A percentile compares a stretch with the other conserved stretches of the same genome.
Evolutionary conservation across 2,113 vertebrate species (phyloP).

Genomic region (Tragulus kanchil): DNA sequence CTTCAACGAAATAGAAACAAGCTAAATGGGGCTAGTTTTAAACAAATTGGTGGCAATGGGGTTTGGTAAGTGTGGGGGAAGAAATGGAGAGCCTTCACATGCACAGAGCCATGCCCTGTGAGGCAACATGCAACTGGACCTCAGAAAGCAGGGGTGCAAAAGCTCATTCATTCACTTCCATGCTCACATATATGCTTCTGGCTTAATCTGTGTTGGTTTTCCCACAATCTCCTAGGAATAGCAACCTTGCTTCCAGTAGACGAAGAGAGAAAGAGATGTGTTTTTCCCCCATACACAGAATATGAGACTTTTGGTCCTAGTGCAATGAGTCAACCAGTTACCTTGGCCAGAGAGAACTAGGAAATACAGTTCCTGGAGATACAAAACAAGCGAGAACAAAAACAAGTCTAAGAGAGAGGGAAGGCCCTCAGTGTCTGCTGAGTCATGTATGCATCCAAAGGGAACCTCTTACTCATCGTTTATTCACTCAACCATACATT

Average conservation of each 20-base stretch:
- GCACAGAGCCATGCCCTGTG: not conserved
- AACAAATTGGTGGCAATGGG: not conserved
- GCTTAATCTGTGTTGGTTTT: not conserved
- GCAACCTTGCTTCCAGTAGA: not conserved
- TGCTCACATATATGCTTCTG: rapidly evolving
- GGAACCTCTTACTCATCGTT: not conserved
- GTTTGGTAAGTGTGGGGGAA: not conserved
- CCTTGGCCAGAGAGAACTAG: not conserved
- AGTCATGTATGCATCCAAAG: rapidly evolving
- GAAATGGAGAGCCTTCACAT: rapidly evolving
- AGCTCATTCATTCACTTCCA: not conserved
- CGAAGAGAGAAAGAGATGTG: not conserved
- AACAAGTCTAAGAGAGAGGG: not conserved
- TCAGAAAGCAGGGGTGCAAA: not conserved
- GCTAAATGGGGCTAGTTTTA: not conserved
- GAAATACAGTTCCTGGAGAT: not conserved
- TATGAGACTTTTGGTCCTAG: not conserved
- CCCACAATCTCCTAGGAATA: not conserved
- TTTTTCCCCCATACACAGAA: not conserved
- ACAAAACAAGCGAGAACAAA: not conserved
- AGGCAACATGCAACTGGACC: not conserved
- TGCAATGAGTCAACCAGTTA: not conserved
- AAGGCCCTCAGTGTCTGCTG: not conserved
- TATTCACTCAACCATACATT: not conserved
- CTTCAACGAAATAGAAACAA: not conserved